phyloP scores from a whole-genome alignment of 2,888 invertebrate species.

The Oeneis ivallda region DNA sequence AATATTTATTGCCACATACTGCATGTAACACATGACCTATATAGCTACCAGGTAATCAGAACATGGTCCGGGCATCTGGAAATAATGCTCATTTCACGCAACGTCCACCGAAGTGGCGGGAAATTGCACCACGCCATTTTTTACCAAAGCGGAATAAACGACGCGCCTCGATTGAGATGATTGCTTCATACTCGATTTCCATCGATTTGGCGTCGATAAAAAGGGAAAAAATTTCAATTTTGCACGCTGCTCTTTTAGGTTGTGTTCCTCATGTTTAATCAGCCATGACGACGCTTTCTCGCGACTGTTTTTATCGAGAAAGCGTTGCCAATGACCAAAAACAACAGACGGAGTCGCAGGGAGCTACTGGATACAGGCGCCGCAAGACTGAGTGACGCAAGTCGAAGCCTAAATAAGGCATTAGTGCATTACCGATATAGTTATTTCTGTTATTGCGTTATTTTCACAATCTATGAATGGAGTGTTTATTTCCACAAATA shows the following conservation, averaged over 20 bases:
- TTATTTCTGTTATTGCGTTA: too few relatives aligned
- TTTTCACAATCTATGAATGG: too few relatives aligned
- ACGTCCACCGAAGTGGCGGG: slow-evolving; percentile 46
- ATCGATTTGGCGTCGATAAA: slow-evolving; percentile 19
- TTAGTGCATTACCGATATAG: too few relatives aligned
- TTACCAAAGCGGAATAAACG: slow-evolving; percentile 37
- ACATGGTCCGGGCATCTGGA: slow-evolving; percentile 38
- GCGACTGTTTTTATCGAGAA: too few relatives aligned
- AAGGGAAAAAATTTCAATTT: slow-evolving; percentile 1
- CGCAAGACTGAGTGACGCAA: too few relatives aligned
- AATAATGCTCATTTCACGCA: slow-evolving; percentile 50
- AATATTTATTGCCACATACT: too few relatives aligned
- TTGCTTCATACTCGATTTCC: slow-evolving; percentile 19
- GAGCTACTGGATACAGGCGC: too few relatives aligned
- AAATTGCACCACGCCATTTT: slow-evolving; percentile 41
- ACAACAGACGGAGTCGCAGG: too few relatives aligned
- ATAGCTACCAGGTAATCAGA: slow-evolving; percentile 24
- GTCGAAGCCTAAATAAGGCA: too few relatives aligned
- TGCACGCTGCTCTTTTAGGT: not conserved
- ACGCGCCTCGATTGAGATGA: slow-evolving; percentile 24
- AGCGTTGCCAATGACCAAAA: too few relatives aligned
- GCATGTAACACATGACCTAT: slow-evolving; percentile 13
- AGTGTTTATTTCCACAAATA: too few relatives aligned
- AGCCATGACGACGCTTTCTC: not conserved
- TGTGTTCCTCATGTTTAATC: not conserved